Evolutionary conservation across 2,797 vertebrate genomes (phyloP).

Genomic region (Eospalax fontanierii): DNA sequence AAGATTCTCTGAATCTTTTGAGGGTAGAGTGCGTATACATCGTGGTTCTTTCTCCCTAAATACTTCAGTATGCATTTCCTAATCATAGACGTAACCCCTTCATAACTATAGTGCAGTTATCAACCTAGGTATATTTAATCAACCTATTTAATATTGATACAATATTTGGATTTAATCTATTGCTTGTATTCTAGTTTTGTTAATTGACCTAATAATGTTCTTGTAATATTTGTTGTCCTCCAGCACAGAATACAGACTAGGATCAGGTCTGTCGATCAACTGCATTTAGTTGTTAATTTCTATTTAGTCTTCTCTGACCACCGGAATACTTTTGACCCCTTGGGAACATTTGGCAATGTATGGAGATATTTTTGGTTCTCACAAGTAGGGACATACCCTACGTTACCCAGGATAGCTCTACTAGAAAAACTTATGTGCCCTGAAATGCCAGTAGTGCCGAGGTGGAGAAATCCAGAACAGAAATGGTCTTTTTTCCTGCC

Average conservation of each 20-base stretch:
- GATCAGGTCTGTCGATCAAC: background rate
- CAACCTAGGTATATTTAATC: constrained; percentile 10
- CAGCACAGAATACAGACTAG: background rate
- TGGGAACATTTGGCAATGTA: background rate
- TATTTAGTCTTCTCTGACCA: background rate
- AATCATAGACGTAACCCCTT: background rate
- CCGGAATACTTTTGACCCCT: background rate
- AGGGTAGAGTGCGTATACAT: constrained; percentile 28
- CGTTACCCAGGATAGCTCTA: background rate
- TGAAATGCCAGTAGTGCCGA: background rate
- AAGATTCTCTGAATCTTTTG: constrained; percentile 13
- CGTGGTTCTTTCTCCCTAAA: constrained; percentile 1
- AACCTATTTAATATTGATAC: constrained; percentile 20
- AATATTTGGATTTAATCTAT: constrained; percentile 39
- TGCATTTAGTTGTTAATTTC: no score
- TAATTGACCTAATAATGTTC: constrained; percentile 6
- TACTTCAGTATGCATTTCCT: constrained; percentile 20
- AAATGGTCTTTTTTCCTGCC: background rate
- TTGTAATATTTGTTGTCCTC: constrained; percentile 8
- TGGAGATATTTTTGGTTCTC: background rate
- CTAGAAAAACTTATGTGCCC: background rate
- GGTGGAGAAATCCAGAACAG: constrained; percentile 11
- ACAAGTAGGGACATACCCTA: background rate
- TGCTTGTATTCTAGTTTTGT: constrained; percentile 42
- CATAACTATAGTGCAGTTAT: background rate